Conservation (phyloP, 2,797 vertebrate species). For the Naso thynnoides region DNA sequence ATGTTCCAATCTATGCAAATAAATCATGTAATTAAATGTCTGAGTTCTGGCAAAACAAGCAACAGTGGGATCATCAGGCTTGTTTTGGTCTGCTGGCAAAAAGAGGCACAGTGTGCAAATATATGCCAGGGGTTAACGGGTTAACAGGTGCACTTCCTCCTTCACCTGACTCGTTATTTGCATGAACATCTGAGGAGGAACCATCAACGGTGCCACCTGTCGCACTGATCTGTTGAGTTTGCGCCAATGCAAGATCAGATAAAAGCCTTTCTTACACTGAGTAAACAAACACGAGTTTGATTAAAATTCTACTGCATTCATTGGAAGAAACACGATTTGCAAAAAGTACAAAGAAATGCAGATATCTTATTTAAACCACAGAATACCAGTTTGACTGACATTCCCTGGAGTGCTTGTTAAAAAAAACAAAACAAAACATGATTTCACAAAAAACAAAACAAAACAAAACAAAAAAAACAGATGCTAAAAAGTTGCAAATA, state of each 20-base stretch:
- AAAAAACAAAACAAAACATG: too few species aligned
- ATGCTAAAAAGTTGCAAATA: too few species aligned
- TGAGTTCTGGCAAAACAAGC: constrained; percentile 29
- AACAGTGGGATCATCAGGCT: constrained; percentile 24
- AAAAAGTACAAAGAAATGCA: too few species aligned
- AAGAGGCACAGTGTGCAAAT: constrained; percentile 37
- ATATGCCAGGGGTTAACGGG: constrained; percentile 34
- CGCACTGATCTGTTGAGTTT: constrained; percentile 20
- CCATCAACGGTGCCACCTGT: constrained; percentile 34
- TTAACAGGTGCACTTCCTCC: constrained; percentile 69
- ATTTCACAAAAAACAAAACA: too few species aligned
- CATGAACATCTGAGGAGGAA: constrained; percentile 66
- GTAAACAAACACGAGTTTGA: too few species aligned
- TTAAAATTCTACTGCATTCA: too few species aligned
- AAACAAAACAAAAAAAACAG: too few species aligned
- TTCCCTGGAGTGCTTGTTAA: too few species aligned
- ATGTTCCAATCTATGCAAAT: constrained; percentile 49
- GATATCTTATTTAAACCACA: too few species aligned
- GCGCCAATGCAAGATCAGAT: background rate
- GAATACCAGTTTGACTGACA: too few species aligned
- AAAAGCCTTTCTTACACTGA: too few species aligned
- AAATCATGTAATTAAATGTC: constrained; percentile 18
- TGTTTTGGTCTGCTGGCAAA: constrained; percentile 1
- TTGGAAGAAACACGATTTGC: too few species aligned
- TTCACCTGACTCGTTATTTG: constrained; percentile 68